Conservation (phyloP, 2,113 vertebrate species). For the Melanocharis versteri region DNA sequence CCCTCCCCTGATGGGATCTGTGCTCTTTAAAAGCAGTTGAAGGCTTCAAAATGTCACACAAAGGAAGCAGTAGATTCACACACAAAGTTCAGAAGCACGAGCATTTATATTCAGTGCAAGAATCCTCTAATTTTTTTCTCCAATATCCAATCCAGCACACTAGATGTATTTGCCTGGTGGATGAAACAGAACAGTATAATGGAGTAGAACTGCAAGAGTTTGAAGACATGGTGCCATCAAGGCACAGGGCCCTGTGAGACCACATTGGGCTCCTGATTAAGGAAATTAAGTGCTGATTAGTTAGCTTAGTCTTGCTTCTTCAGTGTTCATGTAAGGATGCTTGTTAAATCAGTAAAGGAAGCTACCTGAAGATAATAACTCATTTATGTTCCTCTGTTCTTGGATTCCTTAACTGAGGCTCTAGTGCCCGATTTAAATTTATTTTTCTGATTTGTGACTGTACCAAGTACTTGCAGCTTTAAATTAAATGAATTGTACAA, state of each 20-base stretch:
- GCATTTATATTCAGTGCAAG: neutral
- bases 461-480: neutral
- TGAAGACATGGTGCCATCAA: neutral
- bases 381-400: neutral
- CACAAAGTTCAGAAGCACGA: neutral
- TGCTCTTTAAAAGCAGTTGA: neutral
- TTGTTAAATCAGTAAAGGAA: neutral
- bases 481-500: neutral
- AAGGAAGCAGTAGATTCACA: neutral
- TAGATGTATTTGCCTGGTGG: neutral
- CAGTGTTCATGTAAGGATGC: neutral
- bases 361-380: neutral
- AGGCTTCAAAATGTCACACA: neutral
- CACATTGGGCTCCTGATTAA: neutral
- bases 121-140: neutral
- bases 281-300: neutral
- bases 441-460: neutral
- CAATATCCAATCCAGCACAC: neutral
- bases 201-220: neutral
- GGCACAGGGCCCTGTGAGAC: neutral
- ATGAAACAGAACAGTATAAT: neutral
- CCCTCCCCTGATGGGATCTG: neutral
- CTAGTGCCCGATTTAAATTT: neutral
- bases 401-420: neutral
- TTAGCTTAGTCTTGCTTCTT: neutral